Evolutionary conservation across 1,140 invertebrate genomes (phyloP).

Genomic region (Wiebesia pumilae): DNA sequence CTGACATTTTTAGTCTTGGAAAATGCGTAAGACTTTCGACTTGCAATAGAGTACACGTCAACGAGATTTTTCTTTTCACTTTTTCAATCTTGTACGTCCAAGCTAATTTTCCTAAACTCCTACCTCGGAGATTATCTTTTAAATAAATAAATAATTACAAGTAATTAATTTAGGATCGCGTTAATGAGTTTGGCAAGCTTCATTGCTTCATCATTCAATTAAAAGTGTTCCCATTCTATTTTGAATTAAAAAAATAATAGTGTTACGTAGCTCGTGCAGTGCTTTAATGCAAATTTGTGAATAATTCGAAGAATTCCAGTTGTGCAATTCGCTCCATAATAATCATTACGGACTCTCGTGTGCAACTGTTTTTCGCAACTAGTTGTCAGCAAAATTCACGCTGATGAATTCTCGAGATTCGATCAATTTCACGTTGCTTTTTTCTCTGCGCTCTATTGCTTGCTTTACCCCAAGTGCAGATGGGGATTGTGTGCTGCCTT

Average conservation of each 20-base stretch:
- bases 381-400: not conserved
- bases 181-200: not conserved
- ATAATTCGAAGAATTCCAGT: not conserved
- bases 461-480: not conserved
- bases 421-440: not conserved
- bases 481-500: conserved; percentile 6
- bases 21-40: not conserved
- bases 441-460: not conserved
- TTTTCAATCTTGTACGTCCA: too few species aligned
- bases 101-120: too few species aligned
- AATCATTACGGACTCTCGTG: not conserved
- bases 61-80: not conserved
- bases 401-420: not conserved
- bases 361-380: not conserved
- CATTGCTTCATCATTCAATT: not conserved
- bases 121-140: too few species aligned
- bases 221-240: too few species aligned
- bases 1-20: not conserved
- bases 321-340: not conserved
- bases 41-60: not conserved
- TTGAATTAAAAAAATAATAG: too few species aligned
- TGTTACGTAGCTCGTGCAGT: not conserved
- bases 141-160: not conserved
- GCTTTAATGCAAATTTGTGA: not conserved
- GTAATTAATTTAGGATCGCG: not conserved